Conservation (phyloP, 2,888 invertebrate genomes). For the Trilocha varians region DNA sequence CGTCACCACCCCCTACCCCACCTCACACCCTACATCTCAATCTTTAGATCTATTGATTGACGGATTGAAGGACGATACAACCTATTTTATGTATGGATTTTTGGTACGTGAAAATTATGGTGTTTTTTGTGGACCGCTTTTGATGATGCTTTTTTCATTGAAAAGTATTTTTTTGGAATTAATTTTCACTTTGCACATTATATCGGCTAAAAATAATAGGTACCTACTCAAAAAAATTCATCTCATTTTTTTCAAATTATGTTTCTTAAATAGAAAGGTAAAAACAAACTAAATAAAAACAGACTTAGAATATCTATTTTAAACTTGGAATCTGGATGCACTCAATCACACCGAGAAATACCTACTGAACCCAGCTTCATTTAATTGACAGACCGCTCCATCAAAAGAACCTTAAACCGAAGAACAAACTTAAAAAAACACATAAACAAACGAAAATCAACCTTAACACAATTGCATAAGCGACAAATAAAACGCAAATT, state of each 20-base stretch:
- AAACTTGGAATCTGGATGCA: conserved; percentile 54
- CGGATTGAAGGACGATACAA: conserved; percentile 38
- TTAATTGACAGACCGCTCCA: conserved; percentile 69
- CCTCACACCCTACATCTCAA: conserved; percentile 42
- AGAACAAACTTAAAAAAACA: conserved; percentile 23
- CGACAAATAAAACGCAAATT: conserved; percentile 4
- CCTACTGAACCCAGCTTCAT: conserved; percentile 51
- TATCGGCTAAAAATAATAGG: no score
- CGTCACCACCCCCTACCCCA: conserved; percentile 39
- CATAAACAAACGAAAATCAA: conserved; percentile 22
- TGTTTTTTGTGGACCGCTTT: no score
- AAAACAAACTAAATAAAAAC: no score
- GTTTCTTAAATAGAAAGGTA: no score
- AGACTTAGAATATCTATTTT: conserved; percentile 20
- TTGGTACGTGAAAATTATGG: no score
- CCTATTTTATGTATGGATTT: no score
- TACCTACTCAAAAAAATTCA: no score
- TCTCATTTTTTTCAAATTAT: no score
- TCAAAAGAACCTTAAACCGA: conserved; percentile 56
- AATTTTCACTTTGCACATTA: no score
- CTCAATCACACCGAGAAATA: conserved; percentile 57
- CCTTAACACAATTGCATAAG: conserved; percentile 22
- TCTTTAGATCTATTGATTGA: conserved; percentile 71
- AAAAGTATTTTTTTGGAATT: no score
- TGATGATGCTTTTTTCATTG: no score